Evolutionary conservation across 2,113 vertebrate species (phyloP).

Genomic region (Rhynchopsitta pachyrhyncha): DNA sequence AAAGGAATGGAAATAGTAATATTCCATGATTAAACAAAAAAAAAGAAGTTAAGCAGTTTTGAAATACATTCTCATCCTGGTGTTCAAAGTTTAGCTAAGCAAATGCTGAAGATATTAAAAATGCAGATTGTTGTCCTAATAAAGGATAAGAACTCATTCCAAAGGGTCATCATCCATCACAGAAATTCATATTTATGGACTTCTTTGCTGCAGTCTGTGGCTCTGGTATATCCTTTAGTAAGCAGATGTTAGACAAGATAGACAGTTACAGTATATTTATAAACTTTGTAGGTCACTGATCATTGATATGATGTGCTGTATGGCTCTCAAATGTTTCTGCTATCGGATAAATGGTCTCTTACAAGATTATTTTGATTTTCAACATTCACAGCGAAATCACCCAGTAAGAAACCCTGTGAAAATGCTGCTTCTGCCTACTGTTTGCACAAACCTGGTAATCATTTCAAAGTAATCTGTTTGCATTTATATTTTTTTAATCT

Average conservation of each 20-base stretch:
- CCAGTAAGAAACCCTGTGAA: background rate
- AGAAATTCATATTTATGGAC: background rate
- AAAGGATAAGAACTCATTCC: background rate
- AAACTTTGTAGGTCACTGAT: background rate
- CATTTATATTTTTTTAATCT: background rate
- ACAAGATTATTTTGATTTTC: background rate
- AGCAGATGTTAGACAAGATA: conserved; percentile 10
- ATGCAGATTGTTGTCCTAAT: background rate
- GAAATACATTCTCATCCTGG: background rate
- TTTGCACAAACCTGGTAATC: background rate
- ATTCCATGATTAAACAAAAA: background rate
- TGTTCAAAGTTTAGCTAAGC: background rate
- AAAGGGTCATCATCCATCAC: background rate
- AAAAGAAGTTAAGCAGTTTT: background rate
- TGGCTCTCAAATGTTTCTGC: background rate
- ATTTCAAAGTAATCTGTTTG: background rate
- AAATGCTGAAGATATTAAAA: background rate
- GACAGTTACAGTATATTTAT: background rate
- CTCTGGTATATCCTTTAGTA: background rate
- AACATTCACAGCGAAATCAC: background rate
- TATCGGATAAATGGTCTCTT: background rate
- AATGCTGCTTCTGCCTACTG: background rate
- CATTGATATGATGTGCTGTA: background rate
- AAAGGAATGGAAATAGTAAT: background rate
- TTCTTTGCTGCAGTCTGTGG: background rate